Evolutionary conservation across 2,113 vertebrate genomes (phyloP).

Genomic region (Cacatua alba): DNA sequence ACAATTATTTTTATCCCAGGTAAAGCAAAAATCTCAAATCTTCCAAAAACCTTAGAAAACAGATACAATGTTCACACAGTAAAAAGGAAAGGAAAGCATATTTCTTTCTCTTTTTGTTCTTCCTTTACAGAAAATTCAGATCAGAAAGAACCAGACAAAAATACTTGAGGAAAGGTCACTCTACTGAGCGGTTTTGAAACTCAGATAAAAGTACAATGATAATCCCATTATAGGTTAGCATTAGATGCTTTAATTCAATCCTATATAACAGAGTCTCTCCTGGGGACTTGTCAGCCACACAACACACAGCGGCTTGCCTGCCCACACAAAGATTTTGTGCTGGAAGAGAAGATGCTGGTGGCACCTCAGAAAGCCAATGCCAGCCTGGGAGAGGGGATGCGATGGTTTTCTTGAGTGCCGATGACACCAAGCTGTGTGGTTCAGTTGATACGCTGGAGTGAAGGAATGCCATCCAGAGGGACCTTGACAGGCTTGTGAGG

Average conservation of each 20-base stretch:
- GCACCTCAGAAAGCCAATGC: background rate
- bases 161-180: constrained; percentile 23
- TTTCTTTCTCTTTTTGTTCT: background rate
- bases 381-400: background rate
- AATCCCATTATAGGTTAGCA: background rate
- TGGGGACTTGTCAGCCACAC: background rate
- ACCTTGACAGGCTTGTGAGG: no score
- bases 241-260: background rate
- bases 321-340: background rate
- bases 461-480: no score
- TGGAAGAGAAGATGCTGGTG: background rate
- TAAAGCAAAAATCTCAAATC: background rate
- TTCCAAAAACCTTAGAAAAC: background rate
- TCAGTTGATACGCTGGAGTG: no score
- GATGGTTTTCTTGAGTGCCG: background rate
- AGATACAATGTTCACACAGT: background rate
- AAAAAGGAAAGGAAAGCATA: background rate
- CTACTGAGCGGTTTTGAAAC: constrained; percentile 9
- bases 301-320: background rate
- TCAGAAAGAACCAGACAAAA: constrained; percentile 14
- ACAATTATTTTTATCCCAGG: background rate
- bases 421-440: no score
- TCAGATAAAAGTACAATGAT: background rate
- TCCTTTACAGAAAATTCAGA: background rate
- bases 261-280: background rate